Percentiles rank a stretch among this genome's conserved stretches.
Evolutionary conservation across 2,888 invertebrate species (phyloP).

Genomic region (Melieria picta): DNA sequence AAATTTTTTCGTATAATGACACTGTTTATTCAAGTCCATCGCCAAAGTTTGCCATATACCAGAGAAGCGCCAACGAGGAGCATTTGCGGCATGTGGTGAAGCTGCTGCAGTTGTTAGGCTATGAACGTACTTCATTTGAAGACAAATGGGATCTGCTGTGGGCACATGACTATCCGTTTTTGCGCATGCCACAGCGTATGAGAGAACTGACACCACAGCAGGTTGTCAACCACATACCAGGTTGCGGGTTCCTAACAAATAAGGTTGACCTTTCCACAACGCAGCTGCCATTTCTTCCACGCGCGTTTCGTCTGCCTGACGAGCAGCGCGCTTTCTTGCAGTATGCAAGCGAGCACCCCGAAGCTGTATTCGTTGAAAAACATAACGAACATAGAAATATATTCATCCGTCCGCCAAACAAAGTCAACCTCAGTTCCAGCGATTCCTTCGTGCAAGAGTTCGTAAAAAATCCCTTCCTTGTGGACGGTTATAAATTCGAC

Average conservation of each 20-base stretch:
- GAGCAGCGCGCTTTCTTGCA: slow-evolving; percentile 76
- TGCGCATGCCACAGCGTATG: slow-evolving; percentile 62
- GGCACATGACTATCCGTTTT: slow-evolving; percentile 94
- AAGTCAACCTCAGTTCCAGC: slow-evolving; percentile 75
- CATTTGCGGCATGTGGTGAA: slow-evolving; percentile 78
- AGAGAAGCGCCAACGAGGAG: slow-evolving; percentile 69
- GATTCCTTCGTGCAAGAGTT: slow-evolving; percentile 93
- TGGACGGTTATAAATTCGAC: slow-evolving; percentile 96
- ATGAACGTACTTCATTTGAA: slow-evolving; percentile 69
- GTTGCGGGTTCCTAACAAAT: slow-evolving; percentile 91
- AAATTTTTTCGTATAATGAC: too few species aligned
- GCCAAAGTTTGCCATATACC: slow-evolving; percentile 72
- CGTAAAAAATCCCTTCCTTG: slow-evolving; percentile 85
- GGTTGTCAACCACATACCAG: slow-evolving; percentile 92
- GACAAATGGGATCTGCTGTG: slow-evolving; percentile 89
- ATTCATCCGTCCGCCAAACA: slow-evolving; percentile 74
- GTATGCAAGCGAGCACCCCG: slow-evolving; percentile 74
- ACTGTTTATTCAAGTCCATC: slow-evolving; percentile 21
- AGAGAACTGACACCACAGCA: slow-evolving; percentile 76
- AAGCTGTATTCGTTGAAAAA: slow-evolving; percentile 87
- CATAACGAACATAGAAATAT: slow-evolving; percentile 92
- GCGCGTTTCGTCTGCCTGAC: slow-evolving; percentile 86
- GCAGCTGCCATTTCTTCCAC: slow-evolving; percentile 81
- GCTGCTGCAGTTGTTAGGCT: slow-evolving; percentile 82
- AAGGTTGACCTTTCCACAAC: slow-evolving; percentile 90